phyloP scores from a whole-genome alignment of 2,113 vertebrate genomes.

The Budorcas taxicolor region DNA sequence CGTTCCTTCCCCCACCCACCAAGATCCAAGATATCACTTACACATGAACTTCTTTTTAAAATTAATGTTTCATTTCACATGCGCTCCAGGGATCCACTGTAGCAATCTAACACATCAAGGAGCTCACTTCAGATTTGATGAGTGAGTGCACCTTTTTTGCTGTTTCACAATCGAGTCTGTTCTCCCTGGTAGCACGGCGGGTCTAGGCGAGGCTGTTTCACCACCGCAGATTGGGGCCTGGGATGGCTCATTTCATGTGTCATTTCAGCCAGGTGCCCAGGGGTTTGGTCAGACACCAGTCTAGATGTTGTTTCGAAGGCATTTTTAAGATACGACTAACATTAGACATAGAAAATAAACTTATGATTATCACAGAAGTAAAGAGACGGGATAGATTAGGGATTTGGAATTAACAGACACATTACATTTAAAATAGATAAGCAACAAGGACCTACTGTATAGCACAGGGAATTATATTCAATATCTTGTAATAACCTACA shows the following conservation, averaged over 20 bases:
- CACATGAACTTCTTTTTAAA: neutral
- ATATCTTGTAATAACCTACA: neutral
- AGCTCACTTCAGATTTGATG: neutral
- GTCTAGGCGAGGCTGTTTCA: neutral
- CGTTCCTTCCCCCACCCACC: neutral
- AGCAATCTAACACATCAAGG: neutral
- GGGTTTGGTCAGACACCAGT: neutral
- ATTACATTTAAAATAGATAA: neutral
- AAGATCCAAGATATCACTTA: neutral
- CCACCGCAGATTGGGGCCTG: fast-evolving
- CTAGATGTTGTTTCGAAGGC: neutral
- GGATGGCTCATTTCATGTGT: too few species aligned
- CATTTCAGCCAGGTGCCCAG: neutral
- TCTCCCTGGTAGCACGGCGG: fast-evolving
- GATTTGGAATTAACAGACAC: neutral
- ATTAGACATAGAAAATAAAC: neutral
- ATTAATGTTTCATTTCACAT: neutral
- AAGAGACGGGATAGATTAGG: neutral
- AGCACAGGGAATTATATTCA: neutral
- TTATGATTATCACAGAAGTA: neutral
- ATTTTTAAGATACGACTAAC: neutral
- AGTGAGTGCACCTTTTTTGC: too few species aligned
- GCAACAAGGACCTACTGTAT: neutral
- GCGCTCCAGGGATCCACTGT: neutral
- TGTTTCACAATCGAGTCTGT: neutral